These are phyloP conservation scores for Ypsolopha scabrella DNA, from an alignment of 2,888 invertebrate genomes.

Conservation along the genomic window DNA sequence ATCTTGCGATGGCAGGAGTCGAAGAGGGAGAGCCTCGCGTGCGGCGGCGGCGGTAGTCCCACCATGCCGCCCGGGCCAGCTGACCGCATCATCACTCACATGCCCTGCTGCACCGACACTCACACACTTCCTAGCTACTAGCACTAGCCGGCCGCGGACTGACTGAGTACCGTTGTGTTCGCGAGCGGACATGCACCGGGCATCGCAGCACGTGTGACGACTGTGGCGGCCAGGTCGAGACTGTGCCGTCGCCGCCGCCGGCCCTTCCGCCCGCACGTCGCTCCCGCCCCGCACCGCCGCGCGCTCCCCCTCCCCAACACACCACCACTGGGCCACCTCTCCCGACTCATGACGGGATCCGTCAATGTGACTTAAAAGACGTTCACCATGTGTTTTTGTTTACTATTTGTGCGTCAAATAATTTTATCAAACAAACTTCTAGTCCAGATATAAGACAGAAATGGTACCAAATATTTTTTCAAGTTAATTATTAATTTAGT, in stretches of 20 bases:
- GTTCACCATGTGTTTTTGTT: constrained; percentile 7
- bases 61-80: constrained; percentile 56
- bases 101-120: neutral
- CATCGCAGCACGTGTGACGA: constrained; percentile 58
- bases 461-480: too few relatives aligned
- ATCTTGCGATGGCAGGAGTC: constrained; percentile 81
- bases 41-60: constrained; percentile 50
- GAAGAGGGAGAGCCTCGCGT: constrained; percentile 74
- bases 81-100: constrained; percentile 16
- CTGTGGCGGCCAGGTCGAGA: constrained; percentile 57
- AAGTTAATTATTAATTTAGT: too few relatives aligned
- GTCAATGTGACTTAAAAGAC: constrained; percentile 23
- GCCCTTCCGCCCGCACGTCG: constrained; percentile 7
- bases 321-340: constrained; percentile 1
- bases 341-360: constrained; percentile 2
- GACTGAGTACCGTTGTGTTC: constrained; percentile 35
- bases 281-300: constrained; percentile 9
- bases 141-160: constrained; percentile 37
- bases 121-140: neutral
- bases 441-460: too few relatives aligned
- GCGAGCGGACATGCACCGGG: constrained; percentile 62
- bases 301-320: constrained; percentile 12
- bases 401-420: too few relatives aligned
- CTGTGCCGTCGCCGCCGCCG: constrained; percentile 36
- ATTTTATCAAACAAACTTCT: too few relatives aligned